Conservation (phyloP, 2,797 vertebrate genomes). For the Pseudochirops corinnae region DNA sequence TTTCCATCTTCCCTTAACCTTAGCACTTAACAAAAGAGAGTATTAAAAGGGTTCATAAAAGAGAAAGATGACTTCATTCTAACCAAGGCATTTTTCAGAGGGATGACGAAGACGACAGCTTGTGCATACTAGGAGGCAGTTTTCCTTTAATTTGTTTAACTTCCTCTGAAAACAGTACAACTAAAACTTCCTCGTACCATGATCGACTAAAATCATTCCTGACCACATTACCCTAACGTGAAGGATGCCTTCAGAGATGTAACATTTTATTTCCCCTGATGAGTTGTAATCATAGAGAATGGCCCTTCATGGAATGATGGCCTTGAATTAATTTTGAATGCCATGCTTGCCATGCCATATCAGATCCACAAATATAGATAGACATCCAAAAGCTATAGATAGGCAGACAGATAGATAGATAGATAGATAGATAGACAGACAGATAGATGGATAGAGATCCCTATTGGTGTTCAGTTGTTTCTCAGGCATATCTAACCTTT, state of each 20-base stretch:
- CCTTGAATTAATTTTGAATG: not conserved
- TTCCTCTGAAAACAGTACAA: constrained; percentile 25
- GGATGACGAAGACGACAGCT: constrained; percentile 42
- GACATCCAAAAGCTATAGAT: not conserved
- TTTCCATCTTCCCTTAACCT: constrained; percentile 32
- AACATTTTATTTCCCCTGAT: constrained; percentile 22
- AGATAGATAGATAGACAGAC: not conserved
- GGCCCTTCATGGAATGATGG: constrained; percentile 28
- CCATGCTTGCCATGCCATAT: not conserved
- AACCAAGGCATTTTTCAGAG: constrained; percentile 53
- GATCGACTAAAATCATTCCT: constrained; percentile 45
- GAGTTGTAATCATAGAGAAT: not conserved
- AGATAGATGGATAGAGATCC: not conserved
- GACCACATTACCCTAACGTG: constrained; percentile 29
- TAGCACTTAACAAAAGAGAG: constrained; percentile 1
- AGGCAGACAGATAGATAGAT: not conserved
- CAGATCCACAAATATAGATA: not conserved
- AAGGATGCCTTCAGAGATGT: constrained; percentile 1
- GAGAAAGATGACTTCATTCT: constrained; percentile 30
- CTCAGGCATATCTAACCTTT: not conserved
- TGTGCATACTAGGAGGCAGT: constrained; percentile 8
- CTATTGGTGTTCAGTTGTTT: not conserved
- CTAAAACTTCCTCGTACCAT: constrained; percentile 10
- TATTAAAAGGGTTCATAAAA: constrained; percentile 19
- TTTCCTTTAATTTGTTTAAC: constrained; percentile 49